Evolutionary conservation across 2,797 vertebrate genomes (phyloP), one percentile per base, ranked within the genome.

Genomic region (Poecilia gillii): DNA sequence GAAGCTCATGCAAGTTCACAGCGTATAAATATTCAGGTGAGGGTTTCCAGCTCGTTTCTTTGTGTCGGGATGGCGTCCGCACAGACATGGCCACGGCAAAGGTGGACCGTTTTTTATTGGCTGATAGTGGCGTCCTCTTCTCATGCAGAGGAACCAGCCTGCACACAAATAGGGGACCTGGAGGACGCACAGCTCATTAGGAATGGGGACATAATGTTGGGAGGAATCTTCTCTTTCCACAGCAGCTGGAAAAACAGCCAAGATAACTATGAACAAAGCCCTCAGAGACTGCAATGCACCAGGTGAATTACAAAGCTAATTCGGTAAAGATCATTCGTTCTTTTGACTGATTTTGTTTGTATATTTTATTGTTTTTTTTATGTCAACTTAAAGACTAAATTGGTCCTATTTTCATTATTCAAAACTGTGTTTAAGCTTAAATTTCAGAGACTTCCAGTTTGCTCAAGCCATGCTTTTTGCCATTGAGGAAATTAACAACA

Each of bases 401-500:
- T 46, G 4, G 0, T 49, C 53, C 36, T 25, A 31, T 41, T 53
- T 7, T 18, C 6, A 53, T 74, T 3, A 8, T 74, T 68, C 7
- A n/a, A n/a, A 33, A 31, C 7, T 74, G 9, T 79, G 1, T 68
- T 55, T 33, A 16, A 68, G 72, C 6, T 74, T 79, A 36, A 66
- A 79, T 49, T 74, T 79, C 72, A 79, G 77, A 74, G 77, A 55
- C 12, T 80, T 74, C 46, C 66, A 74, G 80, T 94, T 70, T 88
- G 86, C 91, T 23, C 94, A 94, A 76, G 87, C 95, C 9, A 91
- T 95, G 94, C 76, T 94, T 2, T 96, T 94, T 87, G 94, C 94
- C 43, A 89, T 95, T 33, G 94, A 94, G 66, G 95, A 96, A 81
- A 95, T 96, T 16, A 95, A 95, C 81, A 95, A 95, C 83, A 94